Evolutionary conservation across 2,888 invertebrate genomes (phyloP), one percentile per base, ranked within the genome.

Genomic region (Caenorhabditis wallacei): DNA sequence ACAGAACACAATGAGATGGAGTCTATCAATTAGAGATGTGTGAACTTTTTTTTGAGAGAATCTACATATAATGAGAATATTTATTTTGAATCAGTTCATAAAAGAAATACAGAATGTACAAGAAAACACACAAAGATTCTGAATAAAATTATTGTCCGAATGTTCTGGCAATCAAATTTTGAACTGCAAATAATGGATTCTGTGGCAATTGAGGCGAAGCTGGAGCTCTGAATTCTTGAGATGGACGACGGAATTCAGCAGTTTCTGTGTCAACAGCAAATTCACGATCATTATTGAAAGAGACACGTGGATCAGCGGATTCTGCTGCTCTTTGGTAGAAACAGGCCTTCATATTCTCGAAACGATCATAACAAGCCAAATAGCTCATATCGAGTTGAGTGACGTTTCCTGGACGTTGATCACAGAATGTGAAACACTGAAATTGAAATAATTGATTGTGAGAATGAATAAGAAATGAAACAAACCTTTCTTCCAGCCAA

Each of bases 271-370:
- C 66, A 5, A 46, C 53, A 30, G 53, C 61, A 8, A 40, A 64
- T 51, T 74, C 74, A 7, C 68, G 64, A 40, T 84, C 84, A 24
- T 54, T 71, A 59, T 71, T 80, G 79, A 84, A 86, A 5, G 81
- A 82, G 51, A 76, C 54, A 4, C 26, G 20, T 24, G 81, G 75
- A 46, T 75, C 57, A 0, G 82, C 51, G 18, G 53, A 16, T 35
- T 82, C 56, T 37, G 80, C 56, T 20, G 82, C 80, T 24, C 85
- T 86, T 69, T 86, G 86, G 82, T 87, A 88, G 85, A 88, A 88
- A 53, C 88, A 88, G 20, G 86, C 80, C 83, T 88, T 88, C 88
- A 88, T 88, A 80, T 87, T 87, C 79, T 88, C 88, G 81, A 88
- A 88, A 48, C 87, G 84, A 53, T 88, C 88, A 71, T 87, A 87